These are phyloP conservation scores for Caenorhabditis wallacei DNA, from an alignment of 2,888 invertebrate genomes.

Conservation along the genomic window DNA sequence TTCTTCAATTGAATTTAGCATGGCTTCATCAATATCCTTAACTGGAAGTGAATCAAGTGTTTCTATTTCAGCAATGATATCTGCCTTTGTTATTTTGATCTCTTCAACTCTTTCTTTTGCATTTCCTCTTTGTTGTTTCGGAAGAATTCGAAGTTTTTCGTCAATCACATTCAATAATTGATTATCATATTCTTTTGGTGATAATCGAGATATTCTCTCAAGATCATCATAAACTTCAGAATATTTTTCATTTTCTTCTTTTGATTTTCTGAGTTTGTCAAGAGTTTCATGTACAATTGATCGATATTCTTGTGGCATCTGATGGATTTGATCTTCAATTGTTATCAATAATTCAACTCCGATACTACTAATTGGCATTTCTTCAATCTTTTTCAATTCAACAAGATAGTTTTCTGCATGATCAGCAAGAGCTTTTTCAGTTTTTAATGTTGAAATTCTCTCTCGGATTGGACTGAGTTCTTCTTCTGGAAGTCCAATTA, in stretches of 20 bases:
- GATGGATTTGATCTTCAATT: conserved; percentile 44
- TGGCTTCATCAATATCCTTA: conserved; percentile 41
- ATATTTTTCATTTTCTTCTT: conserved; percentile 41
- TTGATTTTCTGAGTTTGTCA: conserved; percentile 22
- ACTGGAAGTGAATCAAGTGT: conserved; percentile 37
- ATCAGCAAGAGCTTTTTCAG: conserved; percentile 26
- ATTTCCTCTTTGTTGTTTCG: not conserved
- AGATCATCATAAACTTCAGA: conserved; percentile 38
- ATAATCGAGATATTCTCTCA: conserved; percentile 21
- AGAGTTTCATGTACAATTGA: conserved; percentile 28
- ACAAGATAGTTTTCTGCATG: conserved; percentile 38
- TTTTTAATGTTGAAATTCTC: conserved; percentile 22
- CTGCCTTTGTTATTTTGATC: conserved; percentile 45
- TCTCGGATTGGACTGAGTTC: conserved; percentile 16
- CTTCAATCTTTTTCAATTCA: conserved; percentile 40
- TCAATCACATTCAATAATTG: conserved; percentile 34
- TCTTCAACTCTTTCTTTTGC: conserved; percentile 26
- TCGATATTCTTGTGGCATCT: conserved; percentile 39
- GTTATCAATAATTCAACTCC: conserved; percentile 27
- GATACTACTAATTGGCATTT: conserved; percentile 29
- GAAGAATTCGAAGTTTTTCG: conserved; percentile 33
- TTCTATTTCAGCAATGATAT: conserved; percentile 40
- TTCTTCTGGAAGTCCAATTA: conserved; percentile 29
- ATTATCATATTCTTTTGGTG: conserved; percentile 38
- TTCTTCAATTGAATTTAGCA: conserved; percentile 50